Percentiles rank a stretch among this genome's conserved stretches.
phyloP scores from a whole-genome alignment of 2,797 vertebrate species.

The Chrysocyon brachyurus region DNA sequence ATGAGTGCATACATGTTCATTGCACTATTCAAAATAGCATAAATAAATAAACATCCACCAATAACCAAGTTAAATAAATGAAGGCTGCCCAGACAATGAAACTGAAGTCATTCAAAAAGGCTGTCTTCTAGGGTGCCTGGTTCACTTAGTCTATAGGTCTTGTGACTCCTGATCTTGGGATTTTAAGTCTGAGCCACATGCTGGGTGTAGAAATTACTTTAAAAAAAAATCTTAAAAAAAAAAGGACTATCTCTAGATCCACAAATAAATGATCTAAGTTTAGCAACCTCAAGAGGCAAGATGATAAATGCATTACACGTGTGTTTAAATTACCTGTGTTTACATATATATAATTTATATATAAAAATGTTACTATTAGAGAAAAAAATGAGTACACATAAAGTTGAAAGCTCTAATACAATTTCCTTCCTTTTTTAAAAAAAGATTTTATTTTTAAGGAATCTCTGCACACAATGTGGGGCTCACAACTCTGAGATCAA shows the following conservation, averaged over 20 bases:
- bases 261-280: neutral
- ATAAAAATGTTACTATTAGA: neutral
- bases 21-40: neutral
- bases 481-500: neutral
- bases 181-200: neutral
- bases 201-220: neutral
- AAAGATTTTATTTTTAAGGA: neutral
- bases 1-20: neutral
- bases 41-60: neutral
- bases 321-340: neutral
- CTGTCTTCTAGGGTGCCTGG: neutral
- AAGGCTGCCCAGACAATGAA: neutral
- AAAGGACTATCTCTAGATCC: neutral
- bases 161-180: neutral
- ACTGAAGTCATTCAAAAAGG: neutral
- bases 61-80: neutral
- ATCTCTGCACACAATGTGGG: neutral
- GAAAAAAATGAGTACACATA: neutral
- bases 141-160: neutral
- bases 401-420: neutral
- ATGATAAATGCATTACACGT: neutral
- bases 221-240: neutral
- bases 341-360: neutral
- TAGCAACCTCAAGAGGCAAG: neutral
- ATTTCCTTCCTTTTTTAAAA: neutral